Base-by-base conservation (phyloP, 35 echinoderm and acorn worm species). In the Hemicentrotus pulcherrimus region DNA sequence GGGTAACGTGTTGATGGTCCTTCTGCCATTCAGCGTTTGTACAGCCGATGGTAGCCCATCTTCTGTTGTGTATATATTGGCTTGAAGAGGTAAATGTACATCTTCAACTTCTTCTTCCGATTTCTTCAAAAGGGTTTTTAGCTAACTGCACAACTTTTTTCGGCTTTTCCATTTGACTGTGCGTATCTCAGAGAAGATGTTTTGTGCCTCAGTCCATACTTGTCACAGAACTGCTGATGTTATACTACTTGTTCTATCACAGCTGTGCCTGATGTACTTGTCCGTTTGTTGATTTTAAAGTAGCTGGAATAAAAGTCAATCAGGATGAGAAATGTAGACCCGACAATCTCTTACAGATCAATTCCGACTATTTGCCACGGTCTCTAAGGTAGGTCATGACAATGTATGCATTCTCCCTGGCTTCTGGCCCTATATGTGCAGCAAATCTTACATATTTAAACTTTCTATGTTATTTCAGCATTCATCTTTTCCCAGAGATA, bases 261-360 rank as follows among this genome's bases (percentile, higher is more conserved):
- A 47, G 95, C 32, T 91, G 1, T 32, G n/a, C 95, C 92, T 46
- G 46, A 46, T 48, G 95, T 95, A 88, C 95, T 91, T 31, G 86
- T 46, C 32, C 94, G 91, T 18, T 96, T 94, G 88, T 94, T 47
- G 16, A 97, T 89, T 47, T 98, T 96, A 31, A 60, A 91, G 78
- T 91, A 98, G 12, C 46, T 96, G 46, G 95, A 98, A 35, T 95
- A 96, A 24, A 96, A 98, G 91, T 98, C 97, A 30, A 50, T 6
- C 85, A 86, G 19, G 24, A 86, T 86, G 7, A 86, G 85, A 18
- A 9, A 1, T 41, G 1, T 41, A 41, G 35, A 41, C 35, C 35
- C 3, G 35, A 3, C 35, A 41, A 41, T 41, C 35, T 3, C 92
- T 70, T 92, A 98, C 14, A 97, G 19, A 87, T 97, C 97, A 48